Conservation (phyloP, 2,888 invertebrate species). For the Zelleria hepariella region DNA sequence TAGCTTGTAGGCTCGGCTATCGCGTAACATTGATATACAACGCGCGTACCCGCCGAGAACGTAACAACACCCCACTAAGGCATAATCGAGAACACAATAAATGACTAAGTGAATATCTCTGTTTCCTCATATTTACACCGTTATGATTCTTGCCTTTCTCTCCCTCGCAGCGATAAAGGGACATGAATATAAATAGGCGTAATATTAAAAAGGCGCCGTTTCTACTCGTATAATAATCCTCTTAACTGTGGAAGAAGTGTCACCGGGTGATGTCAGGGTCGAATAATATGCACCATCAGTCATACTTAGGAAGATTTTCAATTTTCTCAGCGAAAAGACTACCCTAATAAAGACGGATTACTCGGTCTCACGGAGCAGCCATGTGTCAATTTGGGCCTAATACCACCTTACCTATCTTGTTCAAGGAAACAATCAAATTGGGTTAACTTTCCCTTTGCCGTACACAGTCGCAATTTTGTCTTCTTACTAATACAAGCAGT, state of each 20-base stretch:
- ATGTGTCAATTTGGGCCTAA: constrained; percentile 35
- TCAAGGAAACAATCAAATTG: constrained; percentile 3
- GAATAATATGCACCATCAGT: constrained; percentile 67
- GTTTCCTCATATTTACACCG: constrained; percentile 45
- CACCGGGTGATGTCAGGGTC: constrained; percentile 27
- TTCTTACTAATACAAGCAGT: not conserved
- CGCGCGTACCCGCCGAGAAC: not conserved
- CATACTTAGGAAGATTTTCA: constrained; percentile 70
- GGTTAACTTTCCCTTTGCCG: not conserved
- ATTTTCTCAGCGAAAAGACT: constrained; percentile 55
- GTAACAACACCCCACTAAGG: constrained; percentile 1
- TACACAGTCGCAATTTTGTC: not conserved
- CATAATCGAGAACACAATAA: constrained; percentile 29
- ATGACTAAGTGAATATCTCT: constrained; percentile 56
- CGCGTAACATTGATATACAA: not conserved
- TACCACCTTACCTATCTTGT: constrained; percentile 5
- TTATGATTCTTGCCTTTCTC: constrained; percentile 48
- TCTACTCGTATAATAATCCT: constrained; percentile 50
- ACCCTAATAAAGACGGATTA: constrained; percentile 62
- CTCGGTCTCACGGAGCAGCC: constrained; percentile 32
- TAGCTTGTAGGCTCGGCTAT: not conserved
- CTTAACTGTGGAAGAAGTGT: constrained; percentile 59
- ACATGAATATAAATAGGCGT: constrained; percentile 65
- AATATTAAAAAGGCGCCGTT: constrained; percentile 60
- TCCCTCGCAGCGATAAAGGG: constrained; percentile 39